Conservation (phyloP, 2,113 vertebrate genomes). For the Delphinapterus leucas region DNA sequence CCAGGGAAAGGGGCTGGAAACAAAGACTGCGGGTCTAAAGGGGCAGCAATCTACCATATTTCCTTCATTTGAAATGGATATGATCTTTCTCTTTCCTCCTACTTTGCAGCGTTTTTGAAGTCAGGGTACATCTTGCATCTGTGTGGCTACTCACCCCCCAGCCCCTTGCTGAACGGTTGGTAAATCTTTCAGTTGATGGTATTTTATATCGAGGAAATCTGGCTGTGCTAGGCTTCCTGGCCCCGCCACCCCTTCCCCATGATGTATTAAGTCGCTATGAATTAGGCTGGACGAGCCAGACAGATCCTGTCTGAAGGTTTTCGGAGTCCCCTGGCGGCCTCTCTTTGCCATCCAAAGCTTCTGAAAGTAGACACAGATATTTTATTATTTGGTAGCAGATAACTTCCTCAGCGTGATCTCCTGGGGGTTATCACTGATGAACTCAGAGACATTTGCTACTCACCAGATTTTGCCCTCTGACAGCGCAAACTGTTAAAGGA, state of each 20-base stretch:
- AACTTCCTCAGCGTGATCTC: neutral
- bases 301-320: slow-evolving; percentile 35
- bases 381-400: slow-evolving; percentile 49
- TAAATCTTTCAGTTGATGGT: neutral
- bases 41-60: accelerated
- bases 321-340: neutral
- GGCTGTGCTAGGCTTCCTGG: neutral
- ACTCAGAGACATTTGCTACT: neutral
- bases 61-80: neutral
- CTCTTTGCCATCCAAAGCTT: neutral
- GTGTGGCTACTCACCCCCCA: accelerated
- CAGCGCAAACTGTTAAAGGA: neutral
- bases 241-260: neutral
- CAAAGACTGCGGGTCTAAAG: accelerated
- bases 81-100: neutral
- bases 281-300: neutral
- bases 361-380: neutral
- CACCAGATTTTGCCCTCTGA: neutral
- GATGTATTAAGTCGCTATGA: slow-evolving; percentile 6
- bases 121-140: neutral
- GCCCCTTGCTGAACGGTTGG: neutral
- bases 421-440: neutral
- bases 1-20: neutral
- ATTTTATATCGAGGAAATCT: neutral
- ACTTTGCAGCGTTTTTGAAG: neutral